Evolutionary conservation across 2,797 vertebrate genomes (phyloP).

Genomic region (Catamblyrhynchus diadema): DNA sequence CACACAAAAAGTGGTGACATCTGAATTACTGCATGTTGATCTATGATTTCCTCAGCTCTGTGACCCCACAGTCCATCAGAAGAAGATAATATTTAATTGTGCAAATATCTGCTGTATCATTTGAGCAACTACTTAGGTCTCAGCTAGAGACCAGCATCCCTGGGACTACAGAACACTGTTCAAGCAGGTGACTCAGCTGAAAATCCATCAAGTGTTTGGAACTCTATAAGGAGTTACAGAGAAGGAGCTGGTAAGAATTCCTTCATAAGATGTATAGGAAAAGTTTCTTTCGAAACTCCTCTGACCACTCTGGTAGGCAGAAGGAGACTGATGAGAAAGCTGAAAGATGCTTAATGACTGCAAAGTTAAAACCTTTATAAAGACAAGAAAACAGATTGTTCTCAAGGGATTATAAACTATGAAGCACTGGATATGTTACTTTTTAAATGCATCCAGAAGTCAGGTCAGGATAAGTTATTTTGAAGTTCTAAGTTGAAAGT

Average conservation of each 20-base stretch:
- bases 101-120: background rate
- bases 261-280: background rate
- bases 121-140: background rate
- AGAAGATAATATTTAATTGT: background rate
- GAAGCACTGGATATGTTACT: background rate
- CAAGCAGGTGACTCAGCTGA: background rate
- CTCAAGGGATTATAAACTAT: background rate
- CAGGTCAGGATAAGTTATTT: background rate
- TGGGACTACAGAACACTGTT: background rate
- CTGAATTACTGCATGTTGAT: background rate
- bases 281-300: background rate
- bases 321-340: background rate
- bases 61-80: background rate
- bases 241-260: background rate
- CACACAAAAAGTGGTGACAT: background rate
- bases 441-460: background rate
- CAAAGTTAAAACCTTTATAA: background rate
- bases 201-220: background rate
- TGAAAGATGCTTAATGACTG: background rate
- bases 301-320: background rate
- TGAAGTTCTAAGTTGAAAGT: background rate
- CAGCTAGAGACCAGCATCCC: background rate
- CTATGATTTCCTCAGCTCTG: background rate
- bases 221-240: background rate
- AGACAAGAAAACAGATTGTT: fast-evolving